Conservation (phyloP, 2,113 vertebrate species). For the Pleuronectes platessa region DNA sequence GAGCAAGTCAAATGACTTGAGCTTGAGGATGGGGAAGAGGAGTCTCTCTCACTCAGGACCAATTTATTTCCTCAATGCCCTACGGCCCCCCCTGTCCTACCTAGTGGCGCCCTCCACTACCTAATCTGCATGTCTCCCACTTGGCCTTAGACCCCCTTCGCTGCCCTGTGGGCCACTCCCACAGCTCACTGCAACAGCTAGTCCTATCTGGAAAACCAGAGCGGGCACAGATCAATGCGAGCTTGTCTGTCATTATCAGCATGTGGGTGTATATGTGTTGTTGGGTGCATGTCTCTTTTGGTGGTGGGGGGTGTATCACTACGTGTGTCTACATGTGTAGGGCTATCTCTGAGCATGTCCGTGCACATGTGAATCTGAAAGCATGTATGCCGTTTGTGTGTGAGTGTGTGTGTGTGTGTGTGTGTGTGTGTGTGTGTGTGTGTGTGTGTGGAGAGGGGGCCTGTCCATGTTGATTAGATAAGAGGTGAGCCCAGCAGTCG, state of each 20-base stretch:
- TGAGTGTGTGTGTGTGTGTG: slow-evolving; percentile 54
- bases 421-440: slow-evolving; percentile 54
- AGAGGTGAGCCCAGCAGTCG: slow-evolving; percentile 58
- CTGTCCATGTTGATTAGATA: slow-evolving; percentile 82
- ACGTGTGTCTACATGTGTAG: slow-evolving; percentile 63
- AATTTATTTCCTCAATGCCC: slow-evolving; percentile 26
- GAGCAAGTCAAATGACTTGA: slow-evolving; percentile 44
- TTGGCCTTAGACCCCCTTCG: slow-evolving; percentile 39
- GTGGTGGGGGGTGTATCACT: slow-evolving; percentile 25
- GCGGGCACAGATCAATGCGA: slow-evolving; percentile 43
- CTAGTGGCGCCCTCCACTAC: slow-evolving; percentile 42
- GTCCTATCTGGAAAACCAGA: slow-evolving; percentile 49
- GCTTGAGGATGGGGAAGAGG: slow-evolving; percentile 26
- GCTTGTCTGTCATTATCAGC: slow-evolving; percentile 51
- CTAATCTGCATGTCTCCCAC: slow-evolving; percentile 57
- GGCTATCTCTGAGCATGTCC: slow-evolving; percentile 56
- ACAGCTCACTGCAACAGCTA: slow-evolving; percentile 30
- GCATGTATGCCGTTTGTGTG: slow-evolving; percentile 46
- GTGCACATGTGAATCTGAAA: slow-evolving; percentile 49
- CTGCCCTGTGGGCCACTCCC: slow-evolving; percentile 31
- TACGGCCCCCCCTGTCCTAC: slow-evolving; percentile 24
- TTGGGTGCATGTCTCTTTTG: slow-evolving; percentile 9
- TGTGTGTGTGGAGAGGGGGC: slow-evolving; percentile 65
- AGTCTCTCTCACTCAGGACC: not conserved
- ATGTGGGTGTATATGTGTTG: slow-evolving; percentile 29